Conservation (phyloP, 2,113 vertebrate species). For the Jaculus jaculus region DNA sequence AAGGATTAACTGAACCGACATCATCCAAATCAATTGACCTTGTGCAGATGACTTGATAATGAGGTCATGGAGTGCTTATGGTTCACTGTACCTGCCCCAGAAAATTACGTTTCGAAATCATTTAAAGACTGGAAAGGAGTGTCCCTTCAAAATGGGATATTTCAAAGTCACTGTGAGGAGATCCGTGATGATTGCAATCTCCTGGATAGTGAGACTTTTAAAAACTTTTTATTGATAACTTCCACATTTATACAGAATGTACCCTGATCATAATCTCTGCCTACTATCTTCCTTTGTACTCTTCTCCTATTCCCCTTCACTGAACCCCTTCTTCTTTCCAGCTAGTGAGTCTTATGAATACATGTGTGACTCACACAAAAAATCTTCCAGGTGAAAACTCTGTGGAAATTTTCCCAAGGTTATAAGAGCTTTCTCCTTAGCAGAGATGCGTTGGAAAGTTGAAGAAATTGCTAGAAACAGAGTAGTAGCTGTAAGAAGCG, state of each 20-base stretch:
- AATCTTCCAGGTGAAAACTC: neutral
- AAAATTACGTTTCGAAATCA: neutral
- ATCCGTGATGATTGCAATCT: neutral
- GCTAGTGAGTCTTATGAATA: neutral
- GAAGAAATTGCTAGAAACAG: constrained; percentile 4
- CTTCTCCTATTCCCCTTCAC: too few species aligned
- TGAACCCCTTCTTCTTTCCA: neutral
- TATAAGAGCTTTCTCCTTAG: neutral
- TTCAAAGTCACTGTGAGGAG: neutral
- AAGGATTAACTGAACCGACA: constrained; percentile 11
- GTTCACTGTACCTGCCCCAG: neutral
- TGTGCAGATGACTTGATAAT: constrained; percentile 27
- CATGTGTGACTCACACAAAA: neutral
- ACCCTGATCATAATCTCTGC: too few species aligned
- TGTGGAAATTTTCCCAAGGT: neutral
- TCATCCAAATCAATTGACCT: neutral
- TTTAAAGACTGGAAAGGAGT: constrained; percentile 6
- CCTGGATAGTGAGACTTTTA: too few species aligned
- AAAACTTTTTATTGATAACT: too few species aligned
- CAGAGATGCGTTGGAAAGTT: neutral
- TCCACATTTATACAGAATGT: too few species aligned
- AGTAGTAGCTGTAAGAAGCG: constrained; percentile 30
- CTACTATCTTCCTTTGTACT: too few species aligned
- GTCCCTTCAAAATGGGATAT: neutral
- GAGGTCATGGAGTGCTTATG: neutral